Evolutionary conservation across 2,888 invertebrate genomes (phyloP).

Genomic region (Notodonta ziczac): DNA sequence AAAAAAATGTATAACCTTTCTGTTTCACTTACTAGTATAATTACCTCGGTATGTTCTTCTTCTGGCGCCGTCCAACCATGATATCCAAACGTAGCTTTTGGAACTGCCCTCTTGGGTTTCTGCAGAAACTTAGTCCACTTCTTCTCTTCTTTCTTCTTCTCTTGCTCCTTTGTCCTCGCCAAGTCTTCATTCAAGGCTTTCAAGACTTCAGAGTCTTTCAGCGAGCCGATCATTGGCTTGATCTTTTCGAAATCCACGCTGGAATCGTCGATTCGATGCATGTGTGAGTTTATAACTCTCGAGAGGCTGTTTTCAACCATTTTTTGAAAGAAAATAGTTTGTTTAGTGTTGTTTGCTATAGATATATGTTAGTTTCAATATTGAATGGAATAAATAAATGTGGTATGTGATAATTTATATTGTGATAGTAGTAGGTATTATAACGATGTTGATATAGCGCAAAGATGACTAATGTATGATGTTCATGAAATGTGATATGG

Average conservation of each 20-base stretch:
- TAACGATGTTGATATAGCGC: no score
- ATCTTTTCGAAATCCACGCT: conserved; percentile 89
- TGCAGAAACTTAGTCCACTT: conserved; percentile 91
- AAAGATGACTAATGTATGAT: not conserved
- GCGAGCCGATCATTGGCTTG: conserved; percentile 86
- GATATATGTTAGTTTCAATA: no score
- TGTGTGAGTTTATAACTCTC: conserved; percentile 69
- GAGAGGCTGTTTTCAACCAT: conserved; percentile 63
- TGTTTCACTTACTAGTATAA: not conserved
- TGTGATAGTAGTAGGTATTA: no score
- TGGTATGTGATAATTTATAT: no score
- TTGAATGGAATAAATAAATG: no score
- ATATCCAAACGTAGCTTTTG: conserved; percentile 67
- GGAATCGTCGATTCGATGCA: conserved; percentile 69
- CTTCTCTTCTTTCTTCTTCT: conserved; percentile 83
- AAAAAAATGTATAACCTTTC: no score
- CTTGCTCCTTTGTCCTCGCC: conserved; percentile 73
- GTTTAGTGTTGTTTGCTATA: conserved; percentile 12
- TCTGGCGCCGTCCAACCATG: conserved; percentile 47
- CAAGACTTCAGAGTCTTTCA: conserved; percentile 88
- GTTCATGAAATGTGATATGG: conserved; percentile 3
- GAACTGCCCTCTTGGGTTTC: conserved; percentile 89
- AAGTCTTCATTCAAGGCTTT: conserved; percentile 86
- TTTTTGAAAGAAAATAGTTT: conserved; percentile 4
- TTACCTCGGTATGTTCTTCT: conserved; percentile 50